Evolutionary conservation across 64 coral and sea anemone genomes (phyloP).

Genomic region (Astreopora myriophthalma): DNA sequence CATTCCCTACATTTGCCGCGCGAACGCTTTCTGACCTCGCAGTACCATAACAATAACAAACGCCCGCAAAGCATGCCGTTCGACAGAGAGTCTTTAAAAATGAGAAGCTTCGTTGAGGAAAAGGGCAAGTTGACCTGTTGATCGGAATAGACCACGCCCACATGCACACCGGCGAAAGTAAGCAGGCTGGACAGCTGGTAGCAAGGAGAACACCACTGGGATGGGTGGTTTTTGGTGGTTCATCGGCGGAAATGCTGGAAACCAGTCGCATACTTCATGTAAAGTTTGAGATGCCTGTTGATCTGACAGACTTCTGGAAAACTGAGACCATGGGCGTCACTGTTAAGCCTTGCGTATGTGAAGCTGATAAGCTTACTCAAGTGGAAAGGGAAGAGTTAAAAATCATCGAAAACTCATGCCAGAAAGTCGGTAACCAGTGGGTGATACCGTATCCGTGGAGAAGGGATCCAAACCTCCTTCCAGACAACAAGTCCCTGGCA

Average conservation of each 20-base stretch:
- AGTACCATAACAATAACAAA: no score
- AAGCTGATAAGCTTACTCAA: not conserved
- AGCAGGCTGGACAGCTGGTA: not conserved
- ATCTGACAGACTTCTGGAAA: constrained; percentile 20
- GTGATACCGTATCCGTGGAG: constrained; percentile 64
- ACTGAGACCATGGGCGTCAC: constrained; percentile 18
- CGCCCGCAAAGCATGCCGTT: no score
- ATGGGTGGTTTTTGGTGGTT: constrained; percentile 53
- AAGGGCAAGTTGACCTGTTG: not conserved
- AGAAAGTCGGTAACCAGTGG: constrained; percentile 47
- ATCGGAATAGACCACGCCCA: constrained; percentile 59
- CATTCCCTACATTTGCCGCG: no score
- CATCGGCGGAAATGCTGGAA: not conserved
- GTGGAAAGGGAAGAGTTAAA: not conserved
- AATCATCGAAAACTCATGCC: constrained; percentile 30
- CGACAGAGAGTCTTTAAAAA: no score
- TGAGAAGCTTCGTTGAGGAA: constrained; percentile 1
- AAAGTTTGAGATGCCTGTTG: not conserved
- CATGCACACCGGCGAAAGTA: not conserved
- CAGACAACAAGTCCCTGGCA: constrained; percentile 41
- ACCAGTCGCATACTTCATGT: not conserved
- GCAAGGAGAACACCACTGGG: constrained; percentile 23
- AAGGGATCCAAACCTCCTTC: constrained; percentile 41
- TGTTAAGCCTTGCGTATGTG: not conserved
- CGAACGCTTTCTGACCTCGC: no score